Conservation (phyloP, 2,113 vertebrate genomes). For the Leptobrachium leishanense region DNA sequence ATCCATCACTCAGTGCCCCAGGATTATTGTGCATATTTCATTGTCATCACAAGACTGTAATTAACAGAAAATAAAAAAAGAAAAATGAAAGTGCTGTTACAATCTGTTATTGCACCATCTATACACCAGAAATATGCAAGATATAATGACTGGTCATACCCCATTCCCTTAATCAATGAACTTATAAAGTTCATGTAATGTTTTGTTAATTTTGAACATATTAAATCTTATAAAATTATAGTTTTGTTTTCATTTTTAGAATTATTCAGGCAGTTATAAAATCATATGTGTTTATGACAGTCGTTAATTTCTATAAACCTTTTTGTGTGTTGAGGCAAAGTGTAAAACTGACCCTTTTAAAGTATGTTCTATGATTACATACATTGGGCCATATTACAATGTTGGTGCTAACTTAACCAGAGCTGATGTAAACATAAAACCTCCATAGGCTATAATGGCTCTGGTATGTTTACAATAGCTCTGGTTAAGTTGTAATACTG, state of each 20-base stretch:
- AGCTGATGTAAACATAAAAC: too few relatives aligned
- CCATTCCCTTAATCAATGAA: constrained; percentile 53
- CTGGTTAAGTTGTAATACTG: constrained; percentile 22
- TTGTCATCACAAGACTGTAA: too few relatives aligned
- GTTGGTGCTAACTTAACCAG: too few relatives aligned
- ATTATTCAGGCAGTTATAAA: constrained; percentile 56
- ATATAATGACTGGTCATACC: too few relatives aligned
- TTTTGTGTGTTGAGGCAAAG: constrained; percentile 69
- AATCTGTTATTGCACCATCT: too few relatives aligned
- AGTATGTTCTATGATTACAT: constrained; percentile 74
- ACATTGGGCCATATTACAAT: constrained; percentile 11
- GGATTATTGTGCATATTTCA: too few relatives aligned
- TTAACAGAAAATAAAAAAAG: too few relatives aligned
- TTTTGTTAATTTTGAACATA: constrained; percentile 59
- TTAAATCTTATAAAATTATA: constrained; percentile 50
- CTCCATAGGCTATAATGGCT: too few relatives aligned
- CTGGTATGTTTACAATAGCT: too few relatives aligned
- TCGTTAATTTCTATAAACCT: constrained; percentile 69
- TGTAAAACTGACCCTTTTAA: constrained; percentile 76
- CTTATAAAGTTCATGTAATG: constrained; percentile 73
- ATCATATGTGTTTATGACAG: constrained; percentile 60
- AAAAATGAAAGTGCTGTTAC: too few relatives aligned
- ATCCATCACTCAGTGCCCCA: too few relatives aligned
- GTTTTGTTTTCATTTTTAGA: constrained; percentile 53
- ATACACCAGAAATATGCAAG: too few relatives aligned